Base-by-base conservation (phyloP, 2,888 invertebrate species). In the Andrena camellia region DNA sequence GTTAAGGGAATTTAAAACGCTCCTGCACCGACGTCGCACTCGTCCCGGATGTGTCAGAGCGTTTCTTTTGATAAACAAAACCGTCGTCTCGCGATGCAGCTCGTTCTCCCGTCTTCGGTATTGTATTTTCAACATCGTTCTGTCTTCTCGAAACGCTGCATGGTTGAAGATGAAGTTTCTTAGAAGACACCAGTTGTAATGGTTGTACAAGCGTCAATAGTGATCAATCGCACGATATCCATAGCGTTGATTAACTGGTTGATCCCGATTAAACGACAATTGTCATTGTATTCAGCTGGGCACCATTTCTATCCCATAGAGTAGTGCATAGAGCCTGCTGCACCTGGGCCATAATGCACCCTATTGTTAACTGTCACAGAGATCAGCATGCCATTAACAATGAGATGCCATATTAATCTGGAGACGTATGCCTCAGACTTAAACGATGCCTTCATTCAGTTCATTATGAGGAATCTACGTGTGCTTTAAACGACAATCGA, bases 1-100 rank as follows among this genome's bases (percentile, higher is more conserved):
- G 68, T 75, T 74, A 72, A 75, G 54, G 35, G 81, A 85, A 85
- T 75, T 82, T 83, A 33, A 84, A 84, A 84, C 60, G 69, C 73
- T 63, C 71, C 23, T 67, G 48, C 73, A 26, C 26, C 52, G 68
- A 20, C 69, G 26, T 66, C 60, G 57, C 71, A 48, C 76, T 66
- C 57, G 60, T 81, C 74, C 81, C 71, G 68, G 78, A 68, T 75
- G 50, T 29, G 74, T 52, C 70, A 23, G 26, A 5, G 67, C 67
- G n/a, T 52, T 48, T 54, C 70, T 80, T 71, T 72, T 57, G 20
- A 42, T 48, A 48, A 52, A 70, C 62, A 79, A 67, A 79, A 17
- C 62, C 54, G 42, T 57, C 69, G 35, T 48, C 54, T 26, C 67
- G 35, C 57, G 13, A 54, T 48, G 26, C 26, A 26, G 2, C 20